Conservation (phyloP, 2,113 vertebrate genomes). For the Hemiprocne comata region DNA sequence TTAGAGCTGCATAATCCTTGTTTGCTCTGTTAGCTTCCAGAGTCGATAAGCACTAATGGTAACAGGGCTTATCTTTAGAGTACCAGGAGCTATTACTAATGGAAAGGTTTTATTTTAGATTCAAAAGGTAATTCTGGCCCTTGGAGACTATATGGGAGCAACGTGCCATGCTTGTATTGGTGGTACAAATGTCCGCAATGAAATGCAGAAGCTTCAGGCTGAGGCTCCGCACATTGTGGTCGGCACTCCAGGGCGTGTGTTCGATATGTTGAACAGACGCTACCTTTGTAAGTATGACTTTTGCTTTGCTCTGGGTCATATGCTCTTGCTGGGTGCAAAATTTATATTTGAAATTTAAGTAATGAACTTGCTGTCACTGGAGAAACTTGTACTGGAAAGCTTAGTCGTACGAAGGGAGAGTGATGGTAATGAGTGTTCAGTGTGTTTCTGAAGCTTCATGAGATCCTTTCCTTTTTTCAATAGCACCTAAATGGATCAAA, state of each 20-base stretch:
- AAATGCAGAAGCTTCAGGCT: constrained; percentile 89
- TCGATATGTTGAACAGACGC: constrained; percentile 88
- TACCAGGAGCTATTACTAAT: not conserved
- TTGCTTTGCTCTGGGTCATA: not conserved
- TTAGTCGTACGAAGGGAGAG: not conserved
- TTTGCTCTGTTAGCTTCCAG: not conserved
- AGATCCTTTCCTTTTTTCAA: not conserved
- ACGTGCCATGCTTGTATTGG: constrained; percentile 90
- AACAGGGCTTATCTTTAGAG: not conserved
- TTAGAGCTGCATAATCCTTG: not conserved
- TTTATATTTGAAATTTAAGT: too few relatives aligned
- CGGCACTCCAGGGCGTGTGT: constrained; percentile 88
- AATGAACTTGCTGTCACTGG: not conserved
- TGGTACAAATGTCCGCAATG: constrained; percentile 89
- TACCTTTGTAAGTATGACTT: constrained; percentile 83
- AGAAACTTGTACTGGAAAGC: not conserved
- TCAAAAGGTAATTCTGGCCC: constrained; percentile 88
- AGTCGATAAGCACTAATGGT: not conserved
- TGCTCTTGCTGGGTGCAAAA: too few relatives aligned
- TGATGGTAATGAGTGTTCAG: rapidly evolving
- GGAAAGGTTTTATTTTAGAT: constrained; percentile 72
- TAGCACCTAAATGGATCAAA: constrained; percentile 95
- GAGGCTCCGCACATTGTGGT: constrained; percentile 90
- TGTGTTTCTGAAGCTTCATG: not conserved
- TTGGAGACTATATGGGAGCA: constrained; percentile 91